phyloP scores from a whole-genome alignment of 2,888 invertebrate genomes.

The Zygogramma bicolorata region DNA sequence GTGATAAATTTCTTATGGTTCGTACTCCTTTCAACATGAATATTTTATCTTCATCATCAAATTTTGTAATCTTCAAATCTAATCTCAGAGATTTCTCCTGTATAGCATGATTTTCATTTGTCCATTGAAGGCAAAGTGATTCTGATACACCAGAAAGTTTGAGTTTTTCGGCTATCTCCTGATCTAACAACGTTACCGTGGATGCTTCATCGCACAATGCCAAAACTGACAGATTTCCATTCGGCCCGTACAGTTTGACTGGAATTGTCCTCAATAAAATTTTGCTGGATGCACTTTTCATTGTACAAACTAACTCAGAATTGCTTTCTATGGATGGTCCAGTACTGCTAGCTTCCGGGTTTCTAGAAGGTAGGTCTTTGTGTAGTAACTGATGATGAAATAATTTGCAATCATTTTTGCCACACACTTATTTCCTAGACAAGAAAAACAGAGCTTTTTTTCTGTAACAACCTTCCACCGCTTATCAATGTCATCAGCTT shows the following conservation, averaged over 20 bases:
- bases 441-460: background rate
- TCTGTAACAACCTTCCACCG: background rate
- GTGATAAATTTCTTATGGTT: background rate
- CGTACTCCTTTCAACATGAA: too few species aligned
- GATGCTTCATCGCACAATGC: slow-evolving; percentile 2
- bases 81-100: background rate
- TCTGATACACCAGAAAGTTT: background rate
- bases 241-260: too few species aligned
- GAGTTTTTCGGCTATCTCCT: too few species aligned
- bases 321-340: background rate
- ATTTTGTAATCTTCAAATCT: background rate
- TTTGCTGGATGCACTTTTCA: too few species aligned
- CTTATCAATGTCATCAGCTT: background rate
- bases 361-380: background rate
- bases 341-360: background rate
- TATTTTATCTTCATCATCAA: background rate
- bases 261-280: too few species aligned
- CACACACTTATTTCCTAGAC: background rate
- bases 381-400: slow-evolving; percentile 1
- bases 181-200: background rate
- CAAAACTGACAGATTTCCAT: too few species aligned
- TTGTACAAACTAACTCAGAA: background rate
- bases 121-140: background rate
- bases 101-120: background rate
- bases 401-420: background rate